Evolutionary conservation across 2,888 invertebrate genomes (phyloP), one percentile per base, ranked within the genome.

Genomic region (Epirrhoe tristata): DNA sequence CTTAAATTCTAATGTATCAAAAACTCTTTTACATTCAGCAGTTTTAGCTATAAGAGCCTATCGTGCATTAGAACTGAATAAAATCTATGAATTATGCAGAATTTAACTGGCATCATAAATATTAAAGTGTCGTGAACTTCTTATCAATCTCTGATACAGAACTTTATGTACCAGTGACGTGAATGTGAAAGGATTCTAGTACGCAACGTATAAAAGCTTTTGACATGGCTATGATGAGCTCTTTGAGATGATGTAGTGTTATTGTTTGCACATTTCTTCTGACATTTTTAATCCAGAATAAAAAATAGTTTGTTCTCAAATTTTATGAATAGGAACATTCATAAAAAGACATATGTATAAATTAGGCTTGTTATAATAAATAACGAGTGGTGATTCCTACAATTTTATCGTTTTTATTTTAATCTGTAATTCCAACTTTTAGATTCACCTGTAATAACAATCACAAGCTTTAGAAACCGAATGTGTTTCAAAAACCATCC

Each of bases 401-500:
- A 24, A 24, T 24, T 24, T 24, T 24, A 3, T 24, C 3, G 24
- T 24, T 24, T n/a, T 24, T 24, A 24, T 2, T 43, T 43, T 12
- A 43, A 43, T 43, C 39, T 4, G 39, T 12, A 12, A 43, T 8
- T 36, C 10, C 7, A 36, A 34, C 7, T 34, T 34, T 6, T 34
- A 34, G 34, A 34, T 34, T 34, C 24, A 34, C 34, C 34, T 34
- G 34, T 34, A 34, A 4, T 10, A 8, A 39, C 8, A 7, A 39
- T 39, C 39, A 39, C 10, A 39, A 8, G 39, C 10, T 10, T 8
- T 10, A 10, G 6, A 34, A 34, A 4, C 6, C 6, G 34, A 39
- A 39, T 10, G 39, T 48, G 32, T 48, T 72, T 74, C 71, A 64
- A 64, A 60, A 73, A 74, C 73, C 80, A 77, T 80, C 43, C 74